Percentiles rank a stretch among this genome's conserved stretches.
Evolutionary conservation across 1,140 invertebrate genomes (phyloP).

Genomic region (Patella vulgata): DNA sequence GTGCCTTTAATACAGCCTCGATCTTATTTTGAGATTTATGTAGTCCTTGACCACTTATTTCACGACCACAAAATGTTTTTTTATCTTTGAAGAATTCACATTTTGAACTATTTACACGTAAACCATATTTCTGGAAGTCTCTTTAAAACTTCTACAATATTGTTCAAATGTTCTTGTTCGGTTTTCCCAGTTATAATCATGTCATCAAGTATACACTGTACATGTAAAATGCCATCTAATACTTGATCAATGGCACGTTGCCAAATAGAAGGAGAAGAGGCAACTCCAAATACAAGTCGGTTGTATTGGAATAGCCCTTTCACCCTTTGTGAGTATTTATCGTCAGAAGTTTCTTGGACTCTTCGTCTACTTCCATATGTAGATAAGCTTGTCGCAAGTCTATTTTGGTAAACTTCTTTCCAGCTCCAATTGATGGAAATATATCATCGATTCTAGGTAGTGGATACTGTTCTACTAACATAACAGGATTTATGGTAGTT

Average conservation of each 20-base stretch:
- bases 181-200: conserved; percentile 10
- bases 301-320: conserved; percentile 43
- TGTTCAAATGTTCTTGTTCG: conserved; percentile 14
- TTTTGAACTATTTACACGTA: conserved; percentile 3
- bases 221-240: conserved; percentile 34
- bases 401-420: not conserved
- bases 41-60: not conserved
- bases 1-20: conserved; percentile 7
- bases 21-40: conserved; percentile 3
- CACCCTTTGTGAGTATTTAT: conserved; percentile 24
- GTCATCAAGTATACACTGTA: conserved; percentile 26
- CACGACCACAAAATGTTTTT: not conserved
- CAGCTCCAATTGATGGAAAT: conserved; percentile 10
- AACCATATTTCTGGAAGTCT: not conserved
- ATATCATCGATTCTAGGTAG: conserved; percentile 47
- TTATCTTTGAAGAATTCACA: conserved; percentile 2
- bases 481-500: conserved; percentile 52
- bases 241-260: conserved; percentile 66
- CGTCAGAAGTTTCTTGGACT: conserved; percentile 31
- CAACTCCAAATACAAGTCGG: conserved; percentile 62
- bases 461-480: conserved; percentile 42
- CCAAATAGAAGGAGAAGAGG: conserved; percentile 68
- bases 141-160: too few relatives aligned
- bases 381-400: conserved; percentile 48
- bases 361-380: conserved; percentile 49